Evolutionary conservation across 2,113 vertebrate genomes (phyloP).

Genomic region (Uria aalge): DNA sequence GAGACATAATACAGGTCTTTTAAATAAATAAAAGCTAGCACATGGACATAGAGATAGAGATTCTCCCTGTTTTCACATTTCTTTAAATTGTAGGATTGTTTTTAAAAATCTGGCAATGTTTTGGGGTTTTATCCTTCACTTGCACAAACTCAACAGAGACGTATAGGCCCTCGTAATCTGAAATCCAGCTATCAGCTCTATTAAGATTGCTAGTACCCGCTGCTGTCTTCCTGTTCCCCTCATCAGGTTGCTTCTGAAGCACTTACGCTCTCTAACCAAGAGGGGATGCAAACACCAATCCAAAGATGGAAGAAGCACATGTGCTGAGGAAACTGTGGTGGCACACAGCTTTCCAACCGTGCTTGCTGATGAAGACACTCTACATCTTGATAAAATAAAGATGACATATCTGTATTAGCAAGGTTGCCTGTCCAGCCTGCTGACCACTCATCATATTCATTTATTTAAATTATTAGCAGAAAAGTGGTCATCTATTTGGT

Average conservation of each 20-base stretch:
- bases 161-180: background rate
- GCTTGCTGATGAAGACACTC: background rate
- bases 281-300: background rate
- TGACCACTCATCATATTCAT: background rate
- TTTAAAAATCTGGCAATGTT: background rate
- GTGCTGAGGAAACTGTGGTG: background rate
- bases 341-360: background rate
- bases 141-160: background rate
- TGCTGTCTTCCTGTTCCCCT: background rate
- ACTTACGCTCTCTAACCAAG: background rate
- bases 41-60: fast-evolving
- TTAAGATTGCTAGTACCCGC: background rate
- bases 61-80: background rate
- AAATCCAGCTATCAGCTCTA: background rate
- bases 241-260: background rate
- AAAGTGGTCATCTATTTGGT: background rate
- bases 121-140: background rate
- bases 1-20: background rate
- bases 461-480: background rate
- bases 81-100: background rate
- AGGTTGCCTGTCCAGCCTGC: background rate
- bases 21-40: background rate
- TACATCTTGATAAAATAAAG: background rate
- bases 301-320: background rate
- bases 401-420: background rate